Evolutionary conservation across 1,140 invertebrate species (phyloP), one percentile per base, ranked within the genome.

Genomic region (Metaphire vulgaris): DNA sequence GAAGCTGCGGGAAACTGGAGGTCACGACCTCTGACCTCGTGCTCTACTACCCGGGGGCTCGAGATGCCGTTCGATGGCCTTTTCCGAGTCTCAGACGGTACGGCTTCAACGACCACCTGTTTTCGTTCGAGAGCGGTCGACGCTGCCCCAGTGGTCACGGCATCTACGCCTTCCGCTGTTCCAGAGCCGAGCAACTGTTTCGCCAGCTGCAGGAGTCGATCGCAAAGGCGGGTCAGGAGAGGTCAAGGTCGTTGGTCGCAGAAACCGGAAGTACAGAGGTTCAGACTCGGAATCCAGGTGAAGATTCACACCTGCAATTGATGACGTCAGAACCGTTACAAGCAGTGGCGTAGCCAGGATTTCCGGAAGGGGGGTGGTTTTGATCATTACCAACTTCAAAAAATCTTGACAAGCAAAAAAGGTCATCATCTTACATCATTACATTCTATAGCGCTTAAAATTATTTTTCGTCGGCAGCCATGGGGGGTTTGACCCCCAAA

Each of bases 1-100:
- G 93, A 14, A 92, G 90, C 84, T 89, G 90, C 75, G 93, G 93
- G 29, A 90, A 92, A 80, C 88, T 97, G 74, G 92, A 96, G 82
- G 86, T 99, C 28, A 94, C 92, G 0, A 93, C 96, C 41, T 88
- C 89, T 12, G 93, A 97, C 81, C 89, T 95, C 80, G 90, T 94
- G 78, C 88, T 95, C 14, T 90, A 92, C 84, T 92, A 93, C 85
- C 89, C 89, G 82, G 90, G 90, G 77, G 91, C 72, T n/a, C 6
- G 41, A 56, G 6, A 56, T 6, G 6, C 41, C 6, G 21, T 56
- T 21, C 41, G 41, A 12, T 56, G 41, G 41, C 41, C 41, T 21
- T 21, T 56, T 6, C 41, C 6, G 41, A 56, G 41, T 56, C 41
- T 56, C 6, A 6, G 41, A 12, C 41, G 41, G 21, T 56, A 56